A percentile compares a stretch with the other conserved stretches of the same genome.
Conservation (phyloP, 92 coral and sea anemone species). For the Heteractis magnifica region DNA sequence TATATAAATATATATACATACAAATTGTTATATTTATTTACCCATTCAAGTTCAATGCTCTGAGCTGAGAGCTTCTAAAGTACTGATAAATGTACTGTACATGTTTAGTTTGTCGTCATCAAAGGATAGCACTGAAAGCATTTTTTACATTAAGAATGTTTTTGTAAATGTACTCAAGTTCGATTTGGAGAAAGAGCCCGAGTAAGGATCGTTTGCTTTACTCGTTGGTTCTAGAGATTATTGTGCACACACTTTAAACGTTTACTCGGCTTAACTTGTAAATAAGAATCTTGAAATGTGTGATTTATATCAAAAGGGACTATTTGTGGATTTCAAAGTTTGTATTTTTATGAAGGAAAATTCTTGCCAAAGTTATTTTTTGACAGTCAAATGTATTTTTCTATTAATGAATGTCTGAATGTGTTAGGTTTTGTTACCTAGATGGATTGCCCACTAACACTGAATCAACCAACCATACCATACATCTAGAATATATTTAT, state of each 20-base stretch:
- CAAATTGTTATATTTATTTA: slow-evolving; percentile 63
- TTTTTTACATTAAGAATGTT: slow-evolving; percentile 11
- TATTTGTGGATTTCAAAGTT: background rate
- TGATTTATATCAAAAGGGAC: slow-evolving; percentile 19
- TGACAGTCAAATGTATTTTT: slow-evolving; percentile 61
- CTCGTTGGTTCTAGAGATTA: background rate
- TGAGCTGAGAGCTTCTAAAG: slow-evolving; percentile 9
- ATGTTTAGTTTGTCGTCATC: slow-evolving; percentile 13
- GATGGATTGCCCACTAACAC: slow-evolving; percentile 15
- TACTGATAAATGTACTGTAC: slow-evolving; percentile 21
- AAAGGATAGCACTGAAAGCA: background rate
- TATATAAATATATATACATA: slow-evolving; percentile 38
- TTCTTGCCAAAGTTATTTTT: background rate
- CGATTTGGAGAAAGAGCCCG: slow-evolving; percentile 5
- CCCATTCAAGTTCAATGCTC: slow-evolving; percentile 34
- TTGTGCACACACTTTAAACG: background rate
- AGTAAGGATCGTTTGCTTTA: background rate
- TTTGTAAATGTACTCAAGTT: slow-evolving; percentile 19
- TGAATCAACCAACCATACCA: slow-evolving; percentile 28
- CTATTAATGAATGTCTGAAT: background rate
- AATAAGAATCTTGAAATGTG: background rate
- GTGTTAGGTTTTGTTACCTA: background rate
- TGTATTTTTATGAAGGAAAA: slow-evolving; percentile 3
- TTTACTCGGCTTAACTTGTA: background rate
- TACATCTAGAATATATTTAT: slow-evolving; percentile 64